Evolutionary conservation across 2,797 vertebrate species (phyloP).

Genomic region (Valencia hispanica): DNA sequence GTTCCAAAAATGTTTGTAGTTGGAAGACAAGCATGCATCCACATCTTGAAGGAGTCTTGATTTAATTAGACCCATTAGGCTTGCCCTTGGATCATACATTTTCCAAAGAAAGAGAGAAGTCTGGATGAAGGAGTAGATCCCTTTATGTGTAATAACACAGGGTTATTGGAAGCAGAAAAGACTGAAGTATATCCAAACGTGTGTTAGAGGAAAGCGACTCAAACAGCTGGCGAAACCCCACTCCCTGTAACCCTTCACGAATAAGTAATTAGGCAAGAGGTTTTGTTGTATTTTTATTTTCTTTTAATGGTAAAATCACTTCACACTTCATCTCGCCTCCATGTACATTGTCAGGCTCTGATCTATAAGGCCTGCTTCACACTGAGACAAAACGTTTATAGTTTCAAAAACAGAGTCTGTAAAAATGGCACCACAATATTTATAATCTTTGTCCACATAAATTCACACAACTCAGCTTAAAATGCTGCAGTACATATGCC

Average conservation of each 20-base stretch:
- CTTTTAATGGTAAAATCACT: slow-evolving; percentile 16
- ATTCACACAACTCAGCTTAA: no score
- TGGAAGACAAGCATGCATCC: slow-evolving; percentile 47
- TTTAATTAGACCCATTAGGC: slow-evolving; percentile 68
- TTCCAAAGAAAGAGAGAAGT: slow-evolving; percentile 49
- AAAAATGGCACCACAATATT: no score
- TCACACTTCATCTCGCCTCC: neutral
- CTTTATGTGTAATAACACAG: slow-evolving; percentile 48
- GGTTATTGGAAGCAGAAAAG: slow-evolving; percentile 65
- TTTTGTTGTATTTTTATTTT: slow-evolving; percentile 22
- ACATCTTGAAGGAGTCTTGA: slow-evolving; percentile 50
- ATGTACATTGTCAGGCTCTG: neutral
- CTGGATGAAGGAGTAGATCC: slow-evolving; percentile 55
- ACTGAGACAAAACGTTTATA: no score
- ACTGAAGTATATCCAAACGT: slow-evolving; percentile 63
- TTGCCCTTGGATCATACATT: slow-evolving; percentile 55
- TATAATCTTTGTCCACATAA: no score
- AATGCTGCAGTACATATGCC: no score
- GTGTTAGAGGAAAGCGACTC: slow-evolving; percentile 36
- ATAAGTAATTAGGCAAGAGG: slow-evolving; percentile 36
- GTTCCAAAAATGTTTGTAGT: slow-evolving; percentile 66
- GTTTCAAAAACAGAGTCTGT: no score
- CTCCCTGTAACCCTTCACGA: slow-evolving; percentile 14
- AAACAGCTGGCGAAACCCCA: slow-evolving; percentile 53
- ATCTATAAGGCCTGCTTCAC: no score